phyloP scores from a whole-genome alignment of 2,888 invertebrate genomes.

The Eupithecia vulgata region DNA sequence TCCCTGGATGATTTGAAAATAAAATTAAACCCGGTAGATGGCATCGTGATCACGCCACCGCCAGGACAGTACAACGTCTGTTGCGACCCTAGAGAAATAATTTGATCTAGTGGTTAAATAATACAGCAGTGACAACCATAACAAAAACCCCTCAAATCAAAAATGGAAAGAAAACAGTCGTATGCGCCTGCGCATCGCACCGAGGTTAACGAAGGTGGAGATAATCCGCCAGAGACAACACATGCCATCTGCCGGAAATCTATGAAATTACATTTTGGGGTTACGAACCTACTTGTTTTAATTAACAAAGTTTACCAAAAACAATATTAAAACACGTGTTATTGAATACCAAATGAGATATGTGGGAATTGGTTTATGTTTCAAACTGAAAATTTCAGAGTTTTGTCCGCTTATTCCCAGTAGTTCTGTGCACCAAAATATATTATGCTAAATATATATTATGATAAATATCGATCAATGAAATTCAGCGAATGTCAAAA shows the following conservation, averaged over 20 bases:
- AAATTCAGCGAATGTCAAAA: too few species aligned
- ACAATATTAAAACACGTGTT: background rate
- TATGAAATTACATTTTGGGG: constrained; percentile 26
- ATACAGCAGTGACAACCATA: constrained; percentile 49
- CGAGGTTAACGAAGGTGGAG: constrained; percentile 61
- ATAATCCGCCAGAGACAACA: constrained; percentile 44
- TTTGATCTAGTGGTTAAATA: background rate
- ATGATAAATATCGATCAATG: too few species aligned
- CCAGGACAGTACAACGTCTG: too few species aligned
- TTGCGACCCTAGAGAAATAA: too few species aligned
- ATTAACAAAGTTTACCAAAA: constrained; percentile 14
- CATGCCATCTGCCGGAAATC: constrained; percentile 65
- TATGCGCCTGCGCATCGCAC: constrained; percentile 51
- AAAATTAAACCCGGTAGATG: too few species aligned
- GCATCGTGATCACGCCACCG: too few species aligned
- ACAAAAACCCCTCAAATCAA: constrained; percentile 39
- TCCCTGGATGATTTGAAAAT: too few species aligned
- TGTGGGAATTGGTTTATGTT: constrained; percentile 12
- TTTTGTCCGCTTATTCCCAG: too few species aligned
- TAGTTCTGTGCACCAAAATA: too few species aligned
- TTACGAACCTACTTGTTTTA: constrained; percentile 14
- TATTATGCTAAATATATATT: too few species aligned
- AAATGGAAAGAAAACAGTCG: constrained; percentile 72
- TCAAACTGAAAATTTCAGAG: background rate
- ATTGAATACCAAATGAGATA: background rate